These are phyloP conservation scores for Drosophila aff. DNA, from an alignment of 1,140 invertebrate genomes.

Conservation along the genomic window DNA sequence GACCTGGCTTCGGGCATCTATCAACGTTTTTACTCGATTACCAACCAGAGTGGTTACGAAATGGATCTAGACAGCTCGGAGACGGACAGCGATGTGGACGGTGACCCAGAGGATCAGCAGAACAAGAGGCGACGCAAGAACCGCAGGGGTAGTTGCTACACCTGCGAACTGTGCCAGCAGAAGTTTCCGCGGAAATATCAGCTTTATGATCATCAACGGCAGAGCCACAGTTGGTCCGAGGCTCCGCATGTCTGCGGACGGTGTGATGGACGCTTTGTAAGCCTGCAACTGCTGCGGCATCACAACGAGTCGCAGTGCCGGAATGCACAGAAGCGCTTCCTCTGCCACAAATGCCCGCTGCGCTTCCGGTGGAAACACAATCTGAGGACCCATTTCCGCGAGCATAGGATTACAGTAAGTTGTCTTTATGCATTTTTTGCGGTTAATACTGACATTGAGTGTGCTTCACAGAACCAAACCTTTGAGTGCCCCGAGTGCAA, in stretches of 20 bases:
- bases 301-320: slow-evolving; percentile 76
- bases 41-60: slow-evolving; percentile 74
- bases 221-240: slow-evolving; percentile 68
- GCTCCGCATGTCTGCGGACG: slow-evolving; percentile 74
- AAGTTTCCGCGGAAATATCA: slow-evolving; percentile 84
- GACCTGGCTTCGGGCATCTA: slow-evolving; percentile 58
- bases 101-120: slow-evolving; percentile 41
- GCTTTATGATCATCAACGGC: slow-evolving; percentile 71
- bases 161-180: slow-evolving; percentile 85
- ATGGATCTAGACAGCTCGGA: slow-evolving; percentile 73
- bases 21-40: slow-evolving; percentile 74
- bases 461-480: slow-evolving; percentile 60
- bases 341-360: slow-evolving; percentile 75
- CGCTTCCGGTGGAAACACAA: slow-evolving; percentile 82
- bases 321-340: slow-evolving; percentile 72
- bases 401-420: slow-evolving; percentile 67
- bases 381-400: slow-evolving; percentile 65
- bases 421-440: not conserved
- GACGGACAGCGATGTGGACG: slow-evolving; percentile 63
- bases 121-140: slow-evolving; percentile 16
- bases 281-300: slow-evolving; percentile 63
- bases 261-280: slow-evolving; percentile 73
- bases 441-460: not conserved
- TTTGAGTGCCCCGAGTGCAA: slow-evolving; percentile 86
- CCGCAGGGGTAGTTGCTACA: slow-evolving; percentile 53